Base-by-base conservation (phyloP, 1,140 invertebrate genomes). In the Bathynomus jamesi region DNA sequence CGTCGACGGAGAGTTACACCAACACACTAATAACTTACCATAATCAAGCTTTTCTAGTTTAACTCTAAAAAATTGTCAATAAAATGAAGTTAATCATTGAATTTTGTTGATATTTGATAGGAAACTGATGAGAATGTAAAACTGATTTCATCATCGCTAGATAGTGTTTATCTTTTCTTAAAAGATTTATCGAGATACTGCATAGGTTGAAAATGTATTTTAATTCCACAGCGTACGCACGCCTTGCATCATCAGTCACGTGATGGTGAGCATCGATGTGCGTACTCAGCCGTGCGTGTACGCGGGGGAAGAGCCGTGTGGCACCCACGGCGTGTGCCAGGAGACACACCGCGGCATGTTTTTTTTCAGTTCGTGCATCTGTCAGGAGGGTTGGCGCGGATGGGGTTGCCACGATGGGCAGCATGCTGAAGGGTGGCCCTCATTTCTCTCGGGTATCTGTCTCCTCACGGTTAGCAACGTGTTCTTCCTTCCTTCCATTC, bases 401-500 rank as follows among this genome's bases (percentile, higher is more conserved):
- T 94, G 91, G 87, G 91, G 91, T 68, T 96, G 94, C 80, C 88
- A 88, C 0, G 93, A 96, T 81, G 88, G 86, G 71, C 85, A 87
- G 0, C 84, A 89, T 78, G 90, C 92, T 30, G 86, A 89, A 29
- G 85, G 87, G 40, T 84, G 85, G 46, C 79, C 82, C 2, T 83
- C 87, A 71, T 86, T 94, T 67, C 80, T 94, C 0, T 67, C 87
- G 1, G 87, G 89, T 8, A 82, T 91, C 0, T 79, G 95, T 0
- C 82, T 95, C 2, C 83, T 96, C 0, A 93, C 93, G 0, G 80
- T 94, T 0, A 96, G 93, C 82, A 96, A 96, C 79, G 77, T 94
- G 2, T 85, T 91, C 5, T 95, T 96, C 78, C 78, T 93, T 7
- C 90, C 91, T 30, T 89, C 91, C 17, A 86, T 92, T 4, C 87